phyloP scores from a whole-genome alignment of 2,113 vertebrate species.

The Puffinus mauretanicus region DNA sequence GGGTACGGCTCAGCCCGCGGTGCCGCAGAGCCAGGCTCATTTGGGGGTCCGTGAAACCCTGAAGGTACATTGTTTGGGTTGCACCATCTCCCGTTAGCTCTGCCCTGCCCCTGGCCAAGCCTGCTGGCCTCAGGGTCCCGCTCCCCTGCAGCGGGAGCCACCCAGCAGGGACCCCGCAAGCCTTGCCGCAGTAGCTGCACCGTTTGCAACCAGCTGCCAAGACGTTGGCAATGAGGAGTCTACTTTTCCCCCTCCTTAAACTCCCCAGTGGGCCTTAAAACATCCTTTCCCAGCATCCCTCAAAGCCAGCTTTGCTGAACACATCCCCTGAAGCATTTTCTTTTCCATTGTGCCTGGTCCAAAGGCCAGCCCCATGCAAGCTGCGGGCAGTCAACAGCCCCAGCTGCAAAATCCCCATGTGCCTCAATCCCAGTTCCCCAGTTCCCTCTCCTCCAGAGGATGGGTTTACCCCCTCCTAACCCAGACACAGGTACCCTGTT shows the following conservation, averaged over 20 bases:
- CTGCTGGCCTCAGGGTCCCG: accelerated
- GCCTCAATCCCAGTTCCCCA: not conserved
- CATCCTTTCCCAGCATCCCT: not conserved
- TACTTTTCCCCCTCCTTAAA: not conserved
- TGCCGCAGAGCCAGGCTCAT: not conserved
- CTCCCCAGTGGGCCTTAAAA: not conserved
- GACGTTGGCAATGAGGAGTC: accelerated
- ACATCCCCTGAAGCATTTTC: not conserved
- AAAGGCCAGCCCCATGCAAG: not conserved
- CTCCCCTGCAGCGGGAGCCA: not conserved
- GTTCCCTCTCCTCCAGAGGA: not conserved
- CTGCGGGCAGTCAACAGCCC: not conserved
- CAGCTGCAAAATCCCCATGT: accelerated
- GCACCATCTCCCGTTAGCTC: accelerated
- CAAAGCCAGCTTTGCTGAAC: not conserved
- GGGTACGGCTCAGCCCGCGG: not conserved
- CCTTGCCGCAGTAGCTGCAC: not conserved
- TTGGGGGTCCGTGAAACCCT: not conserved
- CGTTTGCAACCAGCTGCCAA: not conserved
- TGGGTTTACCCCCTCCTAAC: not conserved
- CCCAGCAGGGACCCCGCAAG: not conserved
- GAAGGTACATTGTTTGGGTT: accelerated
- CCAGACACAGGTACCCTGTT: too few relatives aligned
- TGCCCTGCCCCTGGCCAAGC: not conserved
- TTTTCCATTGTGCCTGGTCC: not conserved